Conservation (phyloP, 2,113 vertebrate genomes). For the Elephantulus edwardii region DNA sequence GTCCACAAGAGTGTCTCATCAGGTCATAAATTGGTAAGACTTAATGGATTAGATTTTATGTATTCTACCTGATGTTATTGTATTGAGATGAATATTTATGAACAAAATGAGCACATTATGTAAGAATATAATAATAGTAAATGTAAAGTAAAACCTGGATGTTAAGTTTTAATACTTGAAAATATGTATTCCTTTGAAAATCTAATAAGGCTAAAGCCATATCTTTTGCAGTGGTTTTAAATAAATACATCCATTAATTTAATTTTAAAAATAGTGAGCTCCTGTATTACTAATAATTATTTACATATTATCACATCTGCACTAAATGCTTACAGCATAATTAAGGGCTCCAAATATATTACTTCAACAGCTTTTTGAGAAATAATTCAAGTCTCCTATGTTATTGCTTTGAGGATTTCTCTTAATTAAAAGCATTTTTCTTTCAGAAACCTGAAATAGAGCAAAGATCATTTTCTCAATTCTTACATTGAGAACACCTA, state of each 20-base stretch:
- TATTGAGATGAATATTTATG: conserved; percentile 80
- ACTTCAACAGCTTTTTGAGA: conserved; percentile 47
- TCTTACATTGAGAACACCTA: conserved; percentile 52
- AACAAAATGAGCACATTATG: conserved; percentile 75
- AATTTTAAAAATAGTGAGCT: conserved; percentile 56
- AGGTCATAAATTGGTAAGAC: conserved; percentile 83
- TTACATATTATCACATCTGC: conserved; percentile 52
- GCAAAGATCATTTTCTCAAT: background rate
- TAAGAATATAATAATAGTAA: conserved; percentile 71
- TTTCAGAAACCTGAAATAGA: conserved; percentile 48
- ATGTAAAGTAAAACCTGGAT: conserved; percentile 68
- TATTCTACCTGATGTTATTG: conserved; percentile 82
- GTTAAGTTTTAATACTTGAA: conserved; percentile 66
- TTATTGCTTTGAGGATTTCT: conserved; percentile 40
- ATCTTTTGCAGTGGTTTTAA: conserved; percentile 59
- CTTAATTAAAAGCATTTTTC: conserved; percentile 42
- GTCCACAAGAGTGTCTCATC: conserved; percentile 82
- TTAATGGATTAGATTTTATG: conserved; percentile 82
- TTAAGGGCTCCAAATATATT: conserved; percentile 39
- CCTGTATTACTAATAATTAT: conserved; percentile 38
- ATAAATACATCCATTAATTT: conserved; percentile 55
- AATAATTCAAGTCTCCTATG: conserved; percentile 11
- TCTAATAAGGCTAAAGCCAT: conserved; percentile 48
- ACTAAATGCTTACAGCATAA: conserved; percentile 11
- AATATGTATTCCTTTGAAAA: conserved; percentile 65